These are phyloP conservation scores for Oryzias sinensis DNA, from an alignment of 2,797 vertebrate genomes.

Conservation along the genomic window DNA sequence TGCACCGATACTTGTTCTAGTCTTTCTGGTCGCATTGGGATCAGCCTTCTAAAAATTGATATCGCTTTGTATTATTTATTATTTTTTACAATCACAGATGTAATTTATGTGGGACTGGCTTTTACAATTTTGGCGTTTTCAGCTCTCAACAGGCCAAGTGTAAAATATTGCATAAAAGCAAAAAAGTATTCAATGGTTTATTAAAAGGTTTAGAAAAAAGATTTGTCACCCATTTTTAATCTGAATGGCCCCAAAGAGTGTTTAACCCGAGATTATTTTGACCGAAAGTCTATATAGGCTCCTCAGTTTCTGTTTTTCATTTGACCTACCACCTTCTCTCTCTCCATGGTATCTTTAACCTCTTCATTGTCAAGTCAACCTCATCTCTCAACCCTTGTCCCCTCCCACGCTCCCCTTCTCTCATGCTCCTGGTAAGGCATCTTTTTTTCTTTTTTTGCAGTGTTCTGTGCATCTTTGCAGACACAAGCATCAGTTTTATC, in stretches of 20 bases:
- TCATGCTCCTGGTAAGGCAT: slow-evolving; percentile 2
- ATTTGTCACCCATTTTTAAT: slow-evolving; percentile 6
- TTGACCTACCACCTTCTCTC: slow-evolving; percentile 48
- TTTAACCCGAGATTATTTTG: slow-evolving; percentile 50
- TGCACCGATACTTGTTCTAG: background rate
- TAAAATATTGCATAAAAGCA: too few relatives aligned
- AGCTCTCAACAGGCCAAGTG: too few relatives aligned
- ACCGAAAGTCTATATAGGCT: slow-evolving; percentile 43
- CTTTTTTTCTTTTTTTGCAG: background rate
- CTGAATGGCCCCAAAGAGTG: slow-evolving; percentile 42
- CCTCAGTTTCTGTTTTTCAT: slow-evolving; percentile 14
- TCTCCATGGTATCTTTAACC: slow-evolving; percentile 63
- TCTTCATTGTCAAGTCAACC: slow-evolving; percentile 66
- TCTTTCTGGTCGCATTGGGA: background rate
- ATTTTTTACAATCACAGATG: too few relatives aligned
- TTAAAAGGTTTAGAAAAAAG: too few relatives aligned
- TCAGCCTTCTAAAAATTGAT: too few relatives aligned
- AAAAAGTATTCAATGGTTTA: too few relatives aligned
- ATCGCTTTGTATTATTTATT: too few relatives aligned
- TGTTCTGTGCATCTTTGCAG: background rate
- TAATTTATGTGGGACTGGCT: too few relatives aligned
- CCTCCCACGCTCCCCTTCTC: slow-evolving; percentile 12
- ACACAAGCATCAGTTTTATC: slow-evolving; percentile 1
- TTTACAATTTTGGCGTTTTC: too few relatives aligned
- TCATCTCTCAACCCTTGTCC: slow-evolving; percentile 45